Evolutionary conservation across 2,888 invertebrate genomes (phyloP), one percentile per base, ranked within the genome.

Genomic region (Exocentrus adspersus): DNA sequence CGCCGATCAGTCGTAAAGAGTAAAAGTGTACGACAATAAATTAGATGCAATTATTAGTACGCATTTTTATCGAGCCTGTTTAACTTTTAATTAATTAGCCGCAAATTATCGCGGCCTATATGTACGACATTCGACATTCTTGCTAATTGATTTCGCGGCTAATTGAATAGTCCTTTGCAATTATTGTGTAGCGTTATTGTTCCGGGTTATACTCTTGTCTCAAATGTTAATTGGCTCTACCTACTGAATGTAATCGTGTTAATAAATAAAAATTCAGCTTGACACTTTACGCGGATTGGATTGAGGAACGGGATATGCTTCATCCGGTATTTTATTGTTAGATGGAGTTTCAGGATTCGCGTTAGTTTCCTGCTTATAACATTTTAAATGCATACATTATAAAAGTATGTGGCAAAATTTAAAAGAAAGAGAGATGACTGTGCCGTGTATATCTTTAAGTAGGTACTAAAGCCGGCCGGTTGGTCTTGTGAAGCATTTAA

Each of bases 11-110:
- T 0, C 14, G 37, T 20, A 20, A n/a, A 50, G 57, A 53, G 62
- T 62, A 62, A 62, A 62, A 58, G 62, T 62, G 46, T 46, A 58
- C 58, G 57, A 57, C 62, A 62, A 62, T 62, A 62, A 62, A 62
- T 62, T 43, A 46, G 52, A 30, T 45, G 46, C 52, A 62, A 62
- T 62, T 46, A 62, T 62, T 58, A 19, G 30, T 42, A 32, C 12
- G 21, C 56, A 51, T n/a, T 54, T 54, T 54, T 24, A 30, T 51
- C 46, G 24, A 58, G 43, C 46, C 32, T 52, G 52, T 28, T 52
- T 43, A 45, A 50, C 51, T 56, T 62, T 42, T 50, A 57, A 50
- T 57, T 62, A 57, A 62, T 57, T 37, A 51, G 57, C 42, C 45
- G 51, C 45, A 50, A 62, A 45, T 57, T 56, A 56, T 57, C 20